These are phyloP conservation scores for Aphelenchoides avenae DNA, from an alignment of 1,140 invertebrate species.

Conservation along the genomic window DNA sequence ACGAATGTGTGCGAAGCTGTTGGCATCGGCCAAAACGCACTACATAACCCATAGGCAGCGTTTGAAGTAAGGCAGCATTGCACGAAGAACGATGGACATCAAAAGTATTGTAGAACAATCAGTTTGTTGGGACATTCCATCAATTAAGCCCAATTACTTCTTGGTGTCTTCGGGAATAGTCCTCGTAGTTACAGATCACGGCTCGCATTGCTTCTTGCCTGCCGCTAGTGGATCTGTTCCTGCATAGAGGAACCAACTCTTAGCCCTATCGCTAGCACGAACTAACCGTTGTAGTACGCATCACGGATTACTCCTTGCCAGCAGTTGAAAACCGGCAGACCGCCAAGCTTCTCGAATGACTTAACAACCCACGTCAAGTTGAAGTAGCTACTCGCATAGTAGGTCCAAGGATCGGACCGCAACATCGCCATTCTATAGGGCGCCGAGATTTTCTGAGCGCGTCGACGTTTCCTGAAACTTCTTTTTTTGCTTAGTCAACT, in stretches of 20 bases:
- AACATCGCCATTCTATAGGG: slow-evolving; percentile 26
- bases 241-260: not conserved
- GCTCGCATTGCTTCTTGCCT: slow-evolving; percentile 11
- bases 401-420: slow-evolving; percentile 31
- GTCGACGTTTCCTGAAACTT: no score
- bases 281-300: slow-evolving; percentile 5
- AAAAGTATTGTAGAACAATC: no score
- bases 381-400: slow-evolving; percentile 44
- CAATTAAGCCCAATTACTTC: no score
- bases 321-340: slow-evolving; percentile 41
- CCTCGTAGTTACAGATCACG: no score
- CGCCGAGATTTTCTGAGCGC: no score
- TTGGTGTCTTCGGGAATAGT: no score
- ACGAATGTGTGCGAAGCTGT: no score
- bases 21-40: no score
- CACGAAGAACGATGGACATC: no score
- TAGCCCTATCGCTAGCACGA: not conserved
- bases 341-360: slow-evolving; percentile 37
- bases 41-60: no score
- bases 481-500: slow-evolving; percentile 3
- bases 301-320: slow-evolving; percentile 31
- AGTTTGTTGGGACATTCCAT: no score
- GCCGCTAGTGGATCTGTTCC: slow-evolving; percentile 10
- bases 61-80: no score
- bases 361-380: slow-evolving; percentile 39